Evolutionary conservation across 2,888 invertebrate species (phyloP), one percentile per base, ranked within the genome.

Genomic region (Petrolisthes cinctipes): DNA sequence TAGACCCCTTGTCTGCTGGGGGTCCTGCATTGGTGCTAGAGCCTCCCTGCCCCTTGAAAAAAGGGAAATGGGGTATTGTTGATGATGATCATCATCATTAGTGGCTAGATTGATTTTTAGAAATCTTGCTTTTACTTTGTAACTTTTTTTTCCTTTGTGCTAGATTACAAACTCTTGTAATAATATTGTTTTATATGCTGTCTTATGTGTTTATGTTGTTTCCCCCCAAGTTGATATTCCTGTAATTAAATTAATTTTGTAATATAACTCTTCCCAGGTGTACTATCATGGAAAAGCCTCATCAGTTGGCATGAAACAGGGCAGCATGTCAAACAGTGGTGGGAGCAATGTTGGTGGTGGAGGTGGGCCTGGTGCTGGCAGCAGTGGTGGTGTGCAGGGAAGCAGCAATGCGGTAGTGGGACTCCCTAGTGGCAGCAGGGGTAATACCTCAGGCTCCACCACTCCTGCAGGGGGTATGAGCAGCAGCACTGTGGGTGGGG

Each of bases 281-380:
- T 95, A 97, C 91, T 98, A 96, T 92, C 96, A 96, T 89, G 98
- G 98, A 0, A 98, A 97, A 93, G 95, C 97, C 0, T 95, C 95
- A 57, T 95, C 96, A 80, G 93, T 98, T 37, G 98, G 98, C 0
- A 95, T 98, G 91, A 98, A 98, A 91, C 93, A 93, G 91, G 92
- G 92, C 61, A 89, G 84, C 57, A 78, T 57, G 20, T 66, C 78
- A 56, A 83, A 80, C 76, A 80, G 80, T 66, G 86, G 71, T n/a
- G 17, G 53, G 6, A 66, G 78, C 54, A 71, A 75, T 54, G 82
- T 78, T 23, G 54, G 37, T 53, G 23, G 56, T 61, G 78, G 75
- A 9, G 61, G 75, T 68, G 82, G 82, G 11, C 71, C 66, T 20
- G 68, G 71, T 68, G 71, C 57, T 82, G 80, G 84, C 9, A 85